Evolutionary conservation across 1,140 invertebrate species (phyloP), one percentile per base, ranked within the genome.

Genomic region (Physella acuta): DNA sequence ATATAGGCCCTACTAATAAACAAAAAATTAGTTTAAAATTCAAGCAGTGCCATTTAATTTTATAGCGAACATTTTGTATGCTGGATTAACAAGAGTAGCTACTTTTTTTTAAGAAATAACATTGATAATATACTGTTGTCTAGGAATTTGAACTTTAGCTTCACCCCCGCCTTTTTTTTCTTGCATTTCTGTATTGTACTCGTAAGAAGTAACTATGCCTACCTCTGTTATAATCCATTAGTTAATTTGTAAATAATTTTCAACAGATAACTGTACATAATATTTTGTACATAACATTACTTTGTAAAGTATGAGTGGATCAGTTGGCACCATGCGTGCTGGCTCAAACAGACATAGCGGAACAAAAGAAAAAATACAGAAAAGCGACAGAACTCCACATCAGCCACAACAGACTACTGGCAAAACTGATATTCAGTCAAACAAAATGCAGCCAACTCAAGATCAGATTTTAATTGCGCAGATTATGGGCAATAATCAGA

Each of bases 381-480:
- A 68, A 33, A 51, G 37, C 33, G 66, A 68, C 39, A 68, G 20
- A 34, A 49, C 5, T 11, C 37, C 64, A 8, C 28, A 2, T 30
- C 56, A 59, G 53, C 52, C 34, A 30, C 65, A 67, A 34, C 66
- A 59, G 33, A 68, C 36, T 31, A 49, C 34, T 44, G 2, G 26
- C 17, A 68, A 60, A 31, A 68, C 24, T 16, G 66, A 68, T 20
- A 24, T n/a, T 49, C 66, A 68, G 28, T 31, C 66, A 37, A 55
- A 36, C 31, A 68, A 68, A 30, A 68, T 72, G 33, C 71, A 81
- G 76, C 74, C 78, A 16, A 79, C 78, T 56, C 75, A 73, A 44
- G 79, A 81, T 65, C 79, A 81, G 74, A 67, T 81, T 16, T 67
- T 76, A 37, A 31, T 81, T 37, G 79, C 79, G 52, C 76, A 77